These are phyloP conservation scores for Pelodytes ibericus DNA, from an alignment of 2,797 vertebrate species.

Conservation along the genomic window DNA sequence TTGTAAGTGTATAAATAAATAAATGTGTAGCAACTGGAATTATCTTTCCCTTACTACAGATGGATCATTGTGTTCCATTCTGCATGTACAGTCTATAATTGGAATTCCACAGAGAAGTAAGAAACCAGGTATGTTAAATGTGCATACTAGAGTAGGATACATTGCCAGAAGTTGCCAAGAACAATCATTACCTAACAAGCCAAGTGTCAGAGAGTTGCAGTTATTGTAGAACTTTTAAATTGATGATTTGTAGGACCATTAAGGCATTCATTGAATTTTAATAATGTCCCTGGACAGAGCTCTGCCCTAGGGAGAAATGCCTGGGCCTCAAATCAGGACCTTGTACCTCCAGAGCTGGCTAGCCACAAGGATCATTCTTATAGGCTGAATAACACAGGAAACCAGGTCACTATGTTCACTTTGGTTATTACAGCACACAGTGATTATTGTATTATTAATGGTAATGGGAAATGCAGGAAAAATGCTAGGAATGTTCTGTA, in stretches of 20 bases:
- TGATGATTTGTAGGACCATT: conserved; percentile 22
- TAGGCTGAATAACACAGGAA: conserved; percentile 34
- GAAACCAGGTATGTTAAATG: too few relatives aligned
- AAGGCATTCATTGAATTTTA: conserved; percentile 44
- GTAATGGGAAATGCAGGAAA: conserved; percentile 23
- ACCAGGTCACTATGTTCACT: conserved; percentile 30
- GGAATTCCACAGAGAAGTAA: too few relatives aligned
- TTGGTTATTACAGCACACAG: not conserved
- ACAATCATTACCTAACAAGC: too few relatives aligned
- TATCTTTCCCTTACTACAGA: too few relatives aligned
- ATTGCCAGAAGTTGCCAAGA: too few relatives aligned
- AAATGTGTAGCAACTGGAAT: too few relatives aligned
- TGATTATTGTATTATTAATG: conserved; percentile 50
- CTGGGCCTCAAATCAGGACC: conserved; percentile 22
- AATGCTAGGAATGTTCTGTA: conserved; percentile 37
- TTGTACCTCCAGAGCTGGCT: not conserved
- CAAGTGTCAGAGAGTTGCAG: too few relatives aligned
- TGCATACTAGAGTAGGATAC: too few relatives aligned
- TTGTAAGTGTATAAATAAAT: too few relatives aligned
- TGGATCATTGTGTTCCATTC: too few relatives aligned
- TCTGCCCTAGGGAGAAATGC: conserved; percentile 35
- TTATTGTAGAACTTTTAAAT: too few relatives aligned
- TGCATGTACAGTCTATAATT: too few relatives aligned
- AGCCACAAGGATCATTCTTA: conserved; percentile 18
- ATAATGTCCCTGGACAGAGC: conserved; percentile 37